phyloP scores from a whole-genome alignment of 2,797 vertebrate genomes.

The Melanotaenia maccullochi region DNA sequence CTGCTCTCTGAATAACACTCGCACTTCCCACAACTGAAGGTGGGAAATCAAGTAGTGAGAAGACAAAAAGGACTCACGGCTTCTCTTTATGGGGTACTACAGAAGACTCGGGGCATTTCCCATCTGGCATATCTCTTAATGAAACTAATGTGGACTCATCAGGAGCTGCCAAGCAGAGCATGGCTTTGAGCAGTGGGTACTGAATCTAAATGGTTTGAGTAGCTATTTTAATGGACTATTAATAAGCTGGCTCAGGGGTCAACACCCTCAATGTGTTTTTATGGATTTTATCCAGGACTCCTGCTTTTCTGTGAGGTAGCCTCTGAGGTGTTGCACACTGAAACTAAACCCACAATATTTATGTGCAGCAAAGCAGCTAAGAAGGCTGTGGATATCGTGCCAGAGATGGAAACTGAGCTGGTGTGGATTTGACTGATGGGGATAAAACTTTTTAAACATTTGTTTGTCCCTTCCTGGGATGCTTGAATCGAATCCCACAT shows the following conservation, averaged over 20 bases:
- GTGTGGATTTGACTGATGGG: conserved; percentile 59
- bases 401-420: conserved; percentile 67
- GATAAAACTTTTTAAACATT: conserved; percentile 6
- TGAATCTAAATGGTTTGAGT: conserved; percentile 5
- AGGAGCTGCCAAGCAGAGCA: conserved; percentile 63
- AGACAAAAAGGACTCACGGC: conserved; percentile 63
- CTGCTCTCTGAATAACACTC: conserved; percentile 73
- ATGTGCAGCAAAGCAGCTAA: conserved; percentile 75
- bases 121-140: conserved; percentile 66
- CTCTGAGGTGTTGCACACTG: conserved; percentile 66
- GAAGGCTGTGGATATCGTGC: conserved; percentile 71
- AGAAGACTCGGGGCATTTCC: conserved; percentile 49
- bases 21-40: conserved; percentile 70
- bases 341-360: conserved; percentile 75
- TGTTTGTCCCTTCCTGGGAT: conserved; percentile 4
- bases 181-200: conserved; percentile 80
- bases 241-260: conserved; percentile 3
- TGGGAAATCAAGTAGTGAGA: conserved; percentile 70
- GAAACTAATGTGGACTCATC: conserved; percentile 66
- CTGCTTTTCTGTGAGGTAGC: conserved; percentile 76
- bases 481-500: conserved; percentile 15
- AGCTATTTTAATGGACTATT: conserved; percentile 19
- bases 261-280: conserved; percentile 28
- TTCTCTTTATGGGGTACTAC: conserved; percentile 36
- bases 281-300: conserved; percentile 64